These are phyloP conservation scores for Ditylenchus weischeri DNA, from an alignment of 2,888 invertebrate genomes.

Conservation along the genomic window DNA sequence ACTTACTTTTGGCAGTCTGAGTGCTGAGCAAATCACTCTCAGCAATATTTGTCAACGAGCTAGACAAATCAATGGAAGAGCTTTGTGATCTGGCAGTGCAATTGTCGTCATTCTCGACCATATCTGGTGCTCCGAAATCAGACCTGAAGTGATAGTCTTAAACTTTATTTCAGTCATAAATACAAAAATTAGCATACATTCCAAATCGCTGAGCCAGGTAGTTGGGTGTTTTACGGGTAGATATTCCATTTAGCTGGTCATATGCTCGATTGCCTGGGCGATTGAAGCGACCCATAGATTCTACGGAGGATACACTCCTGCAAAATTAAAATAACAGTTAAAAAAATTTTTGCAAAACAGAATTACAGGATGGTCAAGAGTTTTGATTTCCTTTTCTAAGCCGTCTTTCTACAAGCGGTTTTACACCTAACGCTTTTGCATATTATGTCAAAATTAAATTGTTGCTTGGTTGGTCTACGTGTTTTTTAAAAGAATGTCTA, in stretches of 20 bases:
- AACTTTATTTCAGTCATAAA: not conserved
- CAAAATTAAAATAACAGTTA: not conserved
- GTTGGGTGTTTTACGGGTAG: conserved; percentile 22
- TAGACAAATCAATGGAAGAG: conserved; percentile 8
- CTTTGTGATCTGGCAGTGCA: not conserved
- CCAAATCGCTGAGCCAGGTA: conserved; percentile 28
- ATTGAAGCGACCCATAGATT: conserved; percentile 15
- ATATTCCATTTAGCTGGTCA: conserved; percentile 10
- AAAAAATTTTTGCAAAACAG: too few species aligned
- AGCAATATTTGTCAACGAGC: not conserved
- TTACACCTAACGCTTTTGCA: too few species aligned
- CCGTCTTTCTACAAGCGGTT: too few species aligned
- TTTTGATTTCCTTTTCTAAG: too few species aligned
- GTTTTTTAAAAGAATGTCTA: too few species aligned
- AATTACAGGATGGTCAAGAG: too few species aligned
- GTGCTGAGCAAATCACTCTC: conserved; percentile 8
- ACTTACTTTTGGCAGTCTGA: conserved; percentile 9
- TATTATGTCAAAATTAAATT: too few species aligned
- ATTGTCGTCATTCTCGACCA: conserved; percentile 24
- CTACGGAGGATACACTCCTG: conserved; percentile 31
- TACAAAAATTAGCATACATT: not conserved
- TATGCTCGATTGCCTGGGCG: conserved; percentile 13
- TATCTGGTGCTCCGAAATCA: conserved; percentile 41
- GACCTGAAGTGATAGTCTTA: conserved; percentile 4
- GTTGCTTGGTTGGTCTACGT: too few species aligned